phyloP scores from a whole-genome alignment of 2,113 vertebrate genomes.

The Toxostoma redivivum region DNA sequence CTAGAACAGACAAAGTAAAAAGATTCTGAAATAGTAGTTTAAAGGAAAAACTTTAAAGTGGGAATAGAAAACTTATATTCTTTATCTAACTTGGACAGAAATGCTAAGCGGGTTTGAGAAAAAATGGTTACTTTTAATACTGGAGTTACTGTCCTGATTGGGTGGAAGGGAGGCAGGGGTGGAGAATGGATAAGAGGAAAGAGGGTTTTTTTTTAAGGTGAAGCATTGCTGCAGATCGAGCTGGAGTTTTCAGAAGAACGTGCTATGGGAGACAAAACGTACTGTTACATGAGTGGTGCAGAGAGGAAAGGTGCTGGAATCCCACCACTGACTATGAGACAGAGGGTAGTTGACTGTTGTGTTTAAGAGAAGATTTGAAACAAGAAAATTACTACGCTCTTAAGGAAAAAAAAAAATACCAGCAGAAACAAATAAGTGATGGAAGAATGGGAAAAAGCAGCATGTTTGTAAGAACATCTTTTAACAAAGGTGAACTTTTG shows the following conservation, averaged over 20 bases:
- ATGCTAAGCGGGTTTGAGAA: neutral
- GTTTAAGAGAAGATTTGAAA: slow-evolving; percentile 39
- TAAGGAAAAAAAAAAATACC: neutral
- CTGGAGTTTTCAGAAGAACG: neutral
- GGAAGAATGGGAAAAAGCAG: neutral
- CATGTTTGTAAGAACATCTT: neutral
- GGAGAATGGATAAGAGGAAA: neutral
- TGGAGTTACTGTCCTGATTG: neutral
- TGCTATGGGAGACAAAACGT: neutral
- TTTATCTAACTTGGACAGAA: neutral
- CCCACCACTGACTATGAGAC: neutral
- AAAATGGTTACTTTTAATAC: neutral
- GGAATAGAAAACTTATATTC: neutral
- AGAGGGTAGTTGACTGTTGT: neutral
- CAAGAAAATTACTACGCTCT: neutral
- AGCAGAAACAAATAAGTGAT: neutral
- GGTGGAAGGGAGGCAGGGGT: neutral
- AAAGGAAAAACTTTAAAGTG: neutral
- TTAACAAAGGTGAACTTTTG: neutral
- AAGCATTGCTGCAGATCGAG: neutral
- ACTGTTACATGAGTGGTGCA: neutral
- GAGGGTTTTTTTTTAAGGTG: neutral
- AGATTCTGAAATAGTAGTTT: neutral
- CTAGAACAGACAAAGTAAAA: neutral
- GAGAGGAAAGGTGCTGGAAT: neutral